These are phyloP conservation scores for Sebastes cheni DNA, from an alignment of 2,797 vertebrate genomes.

Conservation along the genomic window DNA sequence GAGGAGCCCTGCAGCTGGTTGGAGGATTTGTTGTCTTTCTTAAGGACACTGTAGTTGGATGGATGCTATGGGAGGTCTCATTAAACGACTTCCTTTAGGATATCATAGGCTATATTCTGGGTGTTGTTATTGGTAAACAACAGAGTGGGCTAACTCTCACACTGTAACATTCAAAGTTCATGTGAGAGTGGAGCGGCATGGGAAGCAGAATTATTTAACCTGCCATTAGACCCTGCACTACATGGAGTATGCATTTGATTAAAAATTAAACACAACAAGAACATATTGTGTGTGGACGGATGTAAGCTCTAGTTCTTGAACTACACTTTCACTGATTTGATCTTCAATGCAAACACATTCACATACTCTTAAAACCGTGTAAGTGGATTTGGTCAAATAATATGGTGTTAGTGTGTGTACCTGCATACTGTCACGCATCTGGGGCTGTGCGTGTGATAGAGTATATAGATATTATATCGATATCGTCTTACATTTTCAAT, in stretches of 20 bases:
- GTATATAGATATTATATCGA: too few relatives aligned
- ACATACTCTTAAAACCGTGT: background rate
- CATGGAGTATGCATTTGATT: background rate
- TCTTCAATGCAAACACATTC: background rate
- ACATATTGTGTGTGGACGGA: fast-evolving
- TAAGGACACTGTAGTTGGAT: background rate
- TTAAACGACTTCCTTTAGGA: background rate
- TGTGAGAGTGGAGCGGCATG: background rate
- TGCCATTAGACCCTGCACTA: background rate
- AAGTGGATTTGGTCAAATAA: background rate
- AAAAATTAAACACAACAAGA: background rate
- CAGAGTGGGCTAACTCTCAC: background rate
- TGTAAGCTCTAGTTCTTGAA: background rate
- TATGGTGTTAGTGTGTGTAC: background rate
- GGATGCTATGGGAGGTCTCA: background rate
- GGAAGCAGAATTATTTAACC: background rate
- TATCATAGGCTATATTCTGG: background rate
- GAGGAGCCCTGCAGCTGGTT: background rate
- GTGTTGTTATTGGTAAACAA: background rate
- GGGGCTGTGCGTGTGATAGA: background rate
- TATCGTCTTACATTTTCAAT: too few relatives aligned
- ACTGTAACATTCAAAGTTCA: background rate
- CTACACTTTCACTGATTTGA: background rate
- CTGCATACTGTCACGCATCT: background rate
- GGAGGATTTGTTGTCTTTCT: slow-evolving; percentile 1